A percentile compares a stretch with the other conserved stretches of the same genome.
These are phyloP conservation scores for Prorops nasuta DNA, from an alignment of 1,140 invertebrate species.

Conservation along the genomic window DNA sequence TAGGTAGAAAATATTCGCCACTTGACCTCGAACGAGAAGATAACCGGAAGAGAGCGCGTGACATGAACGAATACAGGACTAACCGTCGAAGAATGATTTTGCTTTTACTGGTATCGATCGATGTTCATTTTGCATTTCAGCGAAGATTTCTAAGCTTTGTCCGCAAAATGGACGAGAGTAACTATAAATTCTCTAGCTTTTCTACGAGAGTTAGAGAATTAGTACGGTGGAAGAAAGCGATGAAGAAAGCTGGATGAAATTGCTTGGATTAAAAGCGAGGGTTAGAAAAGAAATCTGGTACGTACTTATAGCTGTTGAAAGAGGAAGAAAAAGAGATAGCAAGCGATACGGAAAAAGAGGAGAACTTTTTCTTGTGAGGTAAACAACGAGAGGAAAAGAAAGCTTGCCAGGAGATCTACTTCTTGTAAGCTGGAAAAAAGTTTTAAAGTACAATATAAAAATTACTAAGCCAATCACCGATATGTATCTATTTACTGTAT, in stretches of 20 bases:
- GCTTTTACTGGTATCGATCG: too few relatives aligned
- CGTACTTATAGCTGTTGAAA: constrained; percentile 26
- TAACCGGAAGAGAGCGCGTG: neutral
- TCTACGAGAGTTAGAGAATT: too few relatives aligned
- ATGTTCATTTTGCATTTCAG: too few relatives aligned
- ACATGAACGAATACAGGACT: neutral
- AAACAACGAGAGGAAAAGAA: constrained; percentile 37
- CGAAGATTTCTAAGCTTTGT: too few relatives aligned
- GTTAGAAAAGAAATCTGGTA: constrained; percentile 12
- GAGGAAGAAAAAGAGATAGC: constrained; percentile 37
- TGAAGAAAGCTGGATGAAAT: neutral
- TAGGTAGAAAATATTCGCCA: constrained; percentile 35
- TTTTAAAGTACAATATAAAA: constrained; percentile 8
- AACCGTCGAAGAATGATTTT: too few relatives aligned
- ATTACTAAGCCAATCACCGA: too few relatives aligned
- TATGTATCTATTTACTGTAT: too few relatives aligned
- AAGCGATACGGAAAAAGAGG: constrained; percentile 26
- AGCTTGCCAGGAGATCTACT: constrained; percentile 39
- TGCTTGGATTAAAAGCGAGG: too few relatives aligned
- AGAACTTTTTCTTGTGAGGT: constrained; percentile 26
- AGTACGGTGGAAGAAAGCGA: neutral
- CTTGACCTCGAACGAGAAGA: constrained; percentile 26
- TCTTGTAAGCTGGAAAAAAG: constrained; percentile 44
- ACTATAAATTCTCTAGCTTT: too few relatives aligned
- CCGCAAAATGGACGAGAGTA: too few relatives aligned